Base-by-base conservation (phyloP, 30 jellyfish, hydroid and myxozoan genomes). In the Cassiopea andromeda region DNA sequence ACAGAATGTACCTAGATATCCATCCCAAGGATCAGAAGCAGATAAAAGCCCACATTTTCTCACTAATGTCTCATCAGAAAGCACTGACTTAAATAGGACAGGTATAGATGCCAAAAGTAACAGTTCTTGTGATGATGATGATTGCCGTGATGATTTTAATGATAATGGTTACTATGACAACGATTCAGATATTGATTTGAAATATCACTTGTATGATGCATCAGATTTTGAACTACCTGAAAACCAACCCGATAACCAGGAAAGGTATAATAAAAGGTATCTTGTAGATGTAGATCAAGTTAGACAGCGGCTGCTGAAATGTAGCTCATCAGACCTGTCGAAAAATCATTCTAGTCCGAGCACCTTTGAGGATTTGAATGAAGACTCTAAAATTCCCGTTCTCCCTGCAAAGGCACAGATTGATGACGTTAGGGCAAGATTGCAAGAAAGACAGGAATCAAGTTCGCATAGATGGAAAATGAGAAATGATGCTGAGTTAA, bases 11-110 rank as follows among this genome's bases (percentile, higher is more conserved):
- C 60, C 67, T 9, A 48, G 44, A 48, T 16, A 66, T n/a, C 66
- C 44, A 59, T 9, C 27, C 47, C 60, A 71, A 17, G 69, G 69
- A 17, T 77, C 77, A 18, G 77, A 66, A 66, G 43, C 69, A 1
- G 69, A 8, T 83, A 84, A 83, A 69, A 77, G 50, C 15, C 69
- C 84, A 9, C 84, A 83, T 27, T 83, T 83, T 6, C 69, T 84
- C 1, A 48, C 84, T 1, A 82, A 83, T 18, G 84, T 45, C 64
- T 70, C 84, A 9, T 38, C 19, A 6, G 66, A 57, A 38, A 75
- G 16, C 64, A 2, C 75, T 59, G 58, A 49, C 16, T 38, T 4
- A 7, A 58, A 38, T 3, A 2, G 44, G 14, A 69, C 15, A 17
- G 73, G 5, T 13, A 15, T 45, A 38, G 16, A 45, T 46, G 73